phyloP scores from a whole-genome alignment of 2,113 vertebrate genomes.

The Lepus timidus region DNA sequence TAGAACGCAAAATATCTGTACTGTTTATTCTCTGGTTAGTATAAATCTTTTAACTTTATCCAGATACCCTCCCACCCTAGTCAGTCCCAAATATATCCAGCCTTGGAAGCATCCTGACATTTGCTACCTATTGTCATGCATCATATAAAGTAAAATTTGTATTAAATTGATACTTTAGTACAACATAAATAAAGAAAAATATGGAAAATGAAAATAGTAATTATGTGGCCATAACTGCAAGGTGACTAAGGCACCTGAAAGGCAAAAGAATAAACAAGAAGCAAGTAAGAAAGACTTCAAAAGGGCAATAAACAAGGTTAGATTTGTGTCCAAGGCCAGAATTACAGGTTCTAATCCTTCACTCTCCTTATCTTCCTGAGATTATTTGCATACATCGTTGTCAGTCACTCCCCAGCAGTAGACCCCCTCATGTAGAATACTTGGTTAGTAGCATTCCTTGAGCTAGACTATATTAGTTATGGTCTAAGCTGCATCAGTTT shows the following conservation, averaged over 20 bases:
- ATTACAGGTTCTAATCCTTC: slow-evolving; percentile 25
- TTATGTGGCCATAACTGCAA: neutral
- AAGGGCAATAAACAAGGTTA: slow-evolving; percentile 22
- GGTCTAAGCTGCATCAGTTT: neutral
- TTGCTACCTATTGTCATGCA: slow-evolving; percentile 13
- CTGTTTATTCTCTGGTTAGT: neutral
- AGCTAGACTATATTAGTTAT: neutral
- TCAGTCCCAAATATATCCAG: slow-evolving; percentile 15
- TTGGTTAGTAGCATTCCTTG: slow-evolving; percentile 20
- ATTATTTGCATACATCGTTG: slow-evolving; percentile 3
- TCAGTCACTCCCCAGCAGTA: neutral
- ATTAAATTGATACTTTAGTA: slow-evolving; percentile 14
- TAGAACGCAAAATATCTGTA: slow-evolving; percentile 25
- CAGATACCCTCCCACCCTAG: neutral
- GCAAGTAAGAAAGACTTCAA: slow-evolving; percentile 18
- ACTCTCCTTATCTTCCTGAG: neutral
- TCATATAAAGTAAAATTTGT: neutral
- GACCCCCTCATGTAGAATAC: neutral
- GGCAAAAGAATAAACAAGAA: neutral
- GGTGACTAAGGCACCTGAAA: neutral
- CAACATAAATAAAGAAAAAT: slow-evolving; percentile 21
- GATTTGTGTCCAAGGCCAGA: neutral
- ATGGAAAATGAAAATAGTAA: slow-evolving; percentile 8
- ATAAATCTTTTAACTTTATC: neutral
- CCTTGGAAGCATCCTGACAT: slow-evolving; percentile 6